Conservation (phyloP, 2,113 vertebrate genomes). For the Nerophis lumbriciformis region DNA sequence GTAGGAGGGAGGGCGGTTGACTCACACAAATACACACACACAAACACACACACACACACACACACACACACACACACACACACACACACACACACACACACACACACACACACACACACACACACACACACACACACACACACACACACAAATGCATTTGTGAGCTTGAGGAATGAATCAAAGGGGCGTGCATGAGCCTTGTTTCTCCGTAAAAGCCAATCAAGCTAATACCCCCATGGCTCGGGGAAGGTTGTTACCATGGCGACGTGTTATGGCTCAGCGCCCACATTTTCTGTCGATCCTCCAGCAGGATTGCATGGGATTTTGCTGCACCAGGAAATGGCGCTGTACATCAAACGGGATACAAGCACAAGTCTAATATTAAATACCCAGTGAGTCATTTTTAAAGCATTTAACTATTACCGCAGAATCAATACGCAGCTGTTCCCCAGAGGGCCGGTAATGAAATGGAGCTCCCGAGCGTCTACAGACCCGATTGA, state of each 20-base stretch:
- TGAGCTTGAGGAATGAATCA: not conserved
- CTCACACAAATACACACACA: not conserved
- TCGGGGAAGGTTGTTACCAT: conserved; percentile 54
- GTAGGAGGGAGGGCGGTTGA: too few species aligned
- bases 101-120: too few species aligned
- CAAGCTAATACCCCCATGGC: conserved; percentile 40
- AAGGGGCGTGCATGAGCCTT: conserved; percentile 8
- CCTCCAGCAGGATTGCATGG: not conserved
- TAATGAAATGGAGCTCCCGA: too few species aligned
- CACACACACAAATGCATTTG: not conserved
- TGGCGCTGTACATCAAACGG: too few species aligned
- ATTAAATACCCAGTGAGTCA: too few species aligned
- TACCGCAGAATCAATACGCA: too few species aligned
- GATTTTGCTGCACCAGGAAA: not conserved
- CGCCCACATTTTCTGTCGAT: conserved; percentile 15
- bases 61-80: not conserved
- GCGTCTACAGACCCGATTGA: too few species aligned
- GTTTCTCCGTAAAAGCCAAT: conserved; percentile 38
- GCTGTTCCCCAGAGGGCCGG: too few species aligned
- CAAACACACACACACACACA: not conserved
- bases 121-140: not conserved
- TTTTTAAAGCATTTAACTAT: too few species aligned
- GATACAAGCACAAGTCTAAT: too few species aligned
- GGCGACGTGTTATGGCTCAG: conserved; percentile 36
- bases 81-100: not conserved